phyloP scores from a whole-genome alignment of 1,140 invertebrate genomes.

The Nasonia longicornis region DNA sequence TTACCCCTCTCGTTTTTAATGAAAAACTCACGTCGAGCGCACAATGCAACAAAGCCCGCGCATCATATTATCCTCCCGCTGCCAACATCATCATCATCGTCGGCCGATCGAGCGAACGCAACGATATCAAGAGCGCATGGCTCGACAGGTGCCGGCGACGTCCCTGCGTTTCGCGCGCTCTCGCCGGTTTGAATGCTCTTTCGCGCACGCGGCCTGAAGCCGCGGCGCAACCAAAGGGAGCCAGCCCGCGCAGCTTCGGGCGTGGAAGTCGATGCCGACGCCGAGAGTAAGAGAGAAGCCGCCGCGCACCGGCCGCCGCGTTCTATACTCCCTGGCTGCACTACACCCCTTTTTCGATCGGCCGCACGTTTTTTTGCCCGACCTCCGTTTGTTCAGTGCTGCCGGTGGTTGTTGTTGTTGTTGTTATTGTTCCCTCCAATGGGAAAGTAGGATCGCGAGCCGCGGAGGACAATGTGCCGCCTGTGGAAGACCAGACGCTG shows the following conservation, averaged over 20 bases:
- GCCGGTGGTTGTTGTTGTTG: too few species aligned
- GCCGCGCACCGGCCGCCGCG: slow-evolving; percentile 2
- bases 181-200: slow-evolving; percentile 59
- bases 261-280: slow-evolving; percentile 59
- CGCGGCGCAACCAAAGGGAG: not conserved
- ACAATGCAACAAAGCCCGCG: too few species aligned
- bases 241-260: slow-evolving; percentile 56
- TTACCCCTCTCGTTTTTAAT: not conserved
- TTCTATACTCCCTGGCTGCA: not conserved
- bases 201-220: slow-evolving; percentile 45
- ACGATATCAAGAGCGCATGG: not conserved
- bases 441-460: not conserved
- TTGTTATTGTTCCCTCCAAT: too few species aligned
- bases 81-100: too few species aligned
- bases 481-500: too few species aligned
- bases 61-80: too few species aligned
- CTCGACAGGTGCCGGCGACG: slow-evolving; percentile 36
- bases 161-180: slow-evolving; percentile 50
- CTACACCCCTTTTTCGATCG: not conserved
- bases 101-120: too few species aligned
- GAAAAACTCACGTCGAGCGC: too few species aligned
- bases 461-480: not conserved
- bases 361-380: too few species aligned
- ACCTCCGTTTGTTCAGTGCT: too few species aligned
- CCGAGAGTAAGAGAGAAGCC: slow-evolving; percentile 43